These are phyloP conservation scores for Temnothorax rugatulus DNA, from an alignment of 2,888 invertebrate genomes.

Conservation along the genomic window DNA sequence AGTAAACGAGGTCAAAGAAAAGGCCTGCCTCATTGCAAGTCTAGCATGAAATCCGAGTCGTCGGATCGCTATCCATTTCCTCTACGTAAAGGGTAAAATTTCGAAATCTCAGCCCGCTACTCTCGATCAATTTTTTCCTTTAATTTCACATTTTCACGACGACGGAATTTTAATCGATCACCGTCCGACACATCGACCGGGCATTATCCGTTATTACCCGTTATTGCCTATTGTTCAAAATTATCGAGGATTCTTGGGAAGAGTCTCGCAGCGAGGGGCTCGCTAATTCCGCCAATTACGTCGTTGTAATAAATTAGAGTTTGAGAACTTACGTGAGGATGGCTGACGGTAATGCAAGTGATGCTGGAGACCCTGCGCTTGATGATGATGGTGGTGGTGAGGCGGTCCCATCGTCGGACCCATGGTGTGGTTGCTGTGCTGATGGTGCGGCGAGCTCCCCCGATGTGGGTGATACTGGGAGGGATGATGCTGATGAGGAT, in stretches of 20 bases:
- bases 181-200: neutral
- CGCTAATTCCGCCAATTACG: constrained; percentile 7
- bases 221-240: constrained; percentile 14
- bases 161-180: neutral
- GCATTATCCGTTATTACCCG: neutral
- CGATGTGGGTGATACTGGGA: constrained; percentile 84
- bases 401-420: constrained; percentile 85
- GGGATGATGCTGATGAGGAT: constrained; percentile 84
- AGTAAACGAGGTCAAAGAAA: constrained; percentile 65
- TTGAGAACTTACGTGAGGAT: constrained; percentile 82
- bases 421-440: constrained; percentile 82
- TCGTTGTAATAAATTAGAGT: constrained; percentile 1
- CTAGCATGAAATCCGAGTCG: constrained; percentile 8
- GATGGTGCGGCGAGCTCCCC: constrained; percentile 84
- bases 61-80: constrained; percentile 27
- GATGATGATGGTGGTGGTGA: constrained; percentile 83
- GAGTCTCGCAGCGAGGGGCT: neutral
- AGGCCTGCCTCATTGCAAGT: constrained; percentile 32
- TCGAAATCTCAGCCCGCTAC: constrained; percentile 2
- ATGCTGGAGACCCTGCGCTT: constrained; percentile 83
- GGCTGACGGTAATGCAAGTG: constrained; percentile 84
- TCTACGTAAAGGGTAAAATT: constrained; percentile 4
- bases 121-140: neutral
- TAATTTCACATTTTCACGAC: neutral
- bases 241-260: constrained; percentile 1